Evolutionary conservation across 2,797 vertebrate species (phyloP).

Genomic region (Darevskia mixta): DNA sequence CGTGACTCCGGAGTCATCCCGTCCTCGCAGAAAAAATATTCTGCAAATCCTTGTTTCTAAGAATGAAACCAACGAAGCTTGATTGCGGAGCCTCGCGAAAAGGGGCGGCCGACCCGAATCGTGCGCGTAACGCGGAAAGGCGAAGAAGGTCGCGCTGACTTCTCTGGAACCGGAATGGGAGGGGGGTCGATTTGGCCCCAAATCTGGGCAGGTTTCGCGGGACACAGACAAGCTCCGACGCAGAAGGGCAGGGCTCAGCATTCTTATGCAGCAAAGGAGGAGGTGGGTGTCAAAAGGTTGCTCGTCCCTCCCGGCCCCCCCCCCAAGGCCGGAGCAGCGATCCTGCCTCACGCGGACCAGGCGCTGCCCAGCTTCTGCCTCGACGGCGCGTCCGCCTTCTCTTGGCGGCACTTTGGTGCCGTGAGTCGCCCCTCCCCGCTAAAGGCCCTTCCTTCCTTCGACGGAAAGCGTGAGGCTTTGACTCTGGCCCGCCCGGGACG

Average conservation of each 20-base stretch:
- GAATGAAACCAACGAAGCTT: too few species aligned
- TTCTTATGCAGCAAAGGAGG: background rate
- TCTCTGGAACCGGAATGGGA: background rate
- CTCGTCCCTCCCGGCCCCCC: background rate
- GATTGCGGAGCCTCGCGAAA: background rate
- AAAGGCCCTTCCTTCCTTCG: background rate
- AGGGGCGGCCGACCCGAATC: background rate
- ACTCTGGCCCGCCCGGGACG: background rate
- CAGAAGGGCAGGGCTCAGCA: background rate
- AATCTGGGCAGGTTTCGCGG: background rate
- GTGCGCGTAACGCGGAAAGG: background rate
- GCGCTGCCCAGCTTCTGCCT: too few species aligned
- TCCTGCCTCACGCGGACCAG: background rate
- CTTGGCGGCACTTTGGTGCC: background rate
- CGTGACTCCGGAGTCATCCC: background rate
- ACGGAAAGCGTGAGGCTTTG: background rate
- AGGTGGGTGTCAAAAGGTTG: rapidly evolving
- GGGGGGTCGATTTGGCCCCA: background rate
- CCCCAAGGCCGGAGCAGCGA: background rate
- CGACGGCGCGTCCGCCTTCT: too few species aligned
- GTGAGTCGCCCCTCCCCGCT: background rate
- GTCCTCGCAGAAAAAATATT: background rate
- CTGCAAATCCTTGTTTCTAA: background rate
- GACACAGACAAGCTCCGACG: background rate
- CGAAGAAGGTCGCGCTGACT: background rate